Evolutionary conservation across 92 coral and sea anemone genomes (phyloP).

Genomic region (Siderastrea siderea): DNA sequence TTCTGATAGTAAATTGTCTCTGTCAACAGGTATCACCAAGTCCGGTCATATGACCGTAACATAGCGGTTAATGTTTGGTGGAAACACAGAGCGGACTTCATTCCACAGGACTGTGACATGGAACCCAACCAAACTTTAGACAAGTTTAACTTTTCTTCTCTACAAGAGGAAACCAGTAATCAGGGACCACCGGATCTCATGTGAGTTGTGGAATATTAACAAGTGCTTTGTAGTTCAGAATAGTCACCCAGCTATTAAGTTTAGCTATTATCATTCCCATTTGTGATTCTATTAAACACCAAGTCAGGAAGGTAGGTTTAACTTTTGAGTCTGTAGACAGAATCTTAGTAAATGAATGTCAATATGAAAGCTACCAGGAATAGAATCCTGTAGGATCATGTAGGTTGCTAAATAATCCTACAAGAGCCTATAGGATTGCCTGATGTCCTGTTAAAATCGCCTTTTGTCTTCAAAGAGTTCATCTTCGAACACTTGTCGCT

Average conservation of each 20-base stretch:
- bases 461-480: constrained; percentile 38
- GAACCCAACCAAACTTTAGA: constrained; percentile 82
- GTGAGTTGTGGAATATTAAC: constrained; percentile 56
- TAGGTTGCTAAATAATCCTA: background rate
- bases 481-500: constrained; percentile 54
- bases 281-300: no score
- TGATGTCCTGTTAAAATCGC: background rate
- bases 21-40: constrained; percentile 92
- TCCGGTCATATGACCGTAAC: constrained; percentile 92
- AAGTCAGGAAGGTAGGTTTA: no score
- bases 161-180: constrained; percentile 38
- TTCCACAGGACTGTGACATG: constrained; percentile 85
- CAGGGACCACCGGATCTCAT: constrained; percentile 66
- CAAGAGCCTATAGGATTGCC: background rate
- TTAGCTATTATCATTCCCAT: background rate
- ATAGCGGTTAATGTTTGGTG: constrained; percentile 99
- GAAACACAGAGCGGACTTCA: constrained; percentile 74
- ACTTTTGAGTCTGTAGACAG: no score
- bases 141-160: constrained; percentile 79
- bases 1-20: no score
- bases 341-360: no score
- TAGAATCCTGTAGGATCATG: no score
- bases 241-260: no score
- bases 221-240: no score
- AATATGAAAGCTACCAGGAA: no score